Conservation (phyloP, 2,888 invertebrate species). For the Rhabditophanes sp. region DNA sequence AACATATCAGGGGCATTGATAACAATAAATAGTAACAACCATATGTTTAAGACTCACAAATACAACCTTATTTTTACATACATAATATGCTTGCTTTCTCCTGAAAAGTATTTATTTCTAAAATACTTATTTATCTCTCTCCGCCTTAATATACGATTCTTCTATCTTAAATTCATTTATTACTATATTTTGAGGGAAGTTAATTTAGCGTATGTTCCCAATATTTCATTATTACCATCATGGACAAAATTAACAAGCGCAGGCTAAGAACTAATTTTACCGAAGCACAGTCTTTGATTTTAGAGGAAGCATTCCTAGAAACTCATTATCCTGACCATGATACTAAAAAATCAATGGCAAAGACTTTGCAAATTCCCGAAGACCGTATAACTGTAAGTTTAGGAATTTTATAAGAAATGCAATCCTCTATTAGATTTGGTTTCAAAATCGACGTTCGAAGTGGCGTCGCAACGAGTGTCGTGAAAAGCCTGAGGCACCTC, state of each 20-base stretch:
- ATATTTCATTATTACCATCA: too few relatives aligned
- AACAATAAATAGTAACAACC: too few relatives aligned
- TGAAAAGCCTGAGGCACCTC: conserved; percentile 4
- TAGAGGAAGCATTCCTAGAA: conserved; percentile 27
- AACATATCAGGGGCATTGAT: too few relatives aligned
- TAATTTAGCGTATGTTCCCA: too few relatives aligned
- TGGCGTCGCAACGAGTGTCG: conserved; percentile 12
- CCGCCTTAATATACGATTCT: too few relatives aligned
- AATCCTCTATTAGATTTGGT: conserved; percentile 22
- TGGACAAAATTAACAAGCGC: conserved; percentile 13
- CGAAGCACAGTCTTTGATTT: conserved; percentile 22
- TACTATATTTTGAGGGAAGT: too few relatives aligned
- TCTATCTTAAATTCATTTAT: too few relatives aligned
- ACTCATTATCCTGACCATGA: conserved; percentile 35
- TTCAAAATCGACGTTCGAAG: conserved; percentile 24
- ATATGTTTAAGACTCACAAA: too few relatives aligned
- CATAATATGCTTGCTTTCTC: too few relatives aligned
- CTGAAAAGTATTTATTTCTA: too few relatives aligned
- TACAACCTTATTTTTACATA: too few relatives aligned
- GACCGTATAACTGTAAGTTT: conserved; percentile 31
- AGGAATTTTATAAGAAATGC: not conserved
- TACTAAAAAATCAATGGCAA: conserved; percentile 24
- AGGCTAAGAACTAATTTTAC: conserved; percentile 34
- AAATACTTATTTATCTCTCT: too few relatives aligned
- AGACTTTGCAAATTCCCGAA: conserved; percentile 20